These are phyloP conservation scores for Laupala kohalensis DNA, from an alignment of 1,140 invertebrate species.

Conservation along the genomic window DNA sequence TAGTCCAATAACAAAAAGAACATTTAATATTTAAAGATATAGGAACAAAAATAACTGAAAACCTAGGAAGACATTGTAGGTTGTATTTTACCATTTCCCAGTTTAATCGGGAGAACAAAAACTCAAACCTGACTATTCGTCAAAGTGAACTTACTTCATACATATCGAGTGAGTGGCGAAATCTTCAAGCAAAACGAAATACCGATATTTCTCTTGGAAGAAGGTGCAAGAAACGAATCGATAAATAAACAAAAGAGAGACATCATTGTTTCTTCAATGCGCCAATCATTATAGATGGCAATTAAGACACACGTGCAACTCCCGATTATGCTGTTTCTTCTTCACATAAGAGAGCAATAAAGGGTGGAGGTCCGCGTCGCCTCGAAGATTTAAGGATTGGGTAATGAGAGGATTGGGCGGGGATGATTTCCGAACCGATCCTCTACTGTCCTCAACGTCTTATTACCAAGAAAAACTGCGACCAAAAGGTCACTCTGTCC, in stretches of 20 bases:
- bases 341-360: too few relatives aligned
- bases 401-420: not conserved
- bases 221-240: not conserved
- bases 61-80: too few relatives aligned
- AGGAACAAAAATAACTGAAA: too few relatives aligned
- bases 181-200: not conserved
- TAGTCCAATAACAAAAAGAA: too few relatives aligned
- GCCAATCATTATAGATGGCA: not conserved
- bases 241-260: not conserved
- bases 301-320: not conserved
- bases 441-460: not conserved
- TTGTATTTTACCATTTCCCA: too few relatives aligned
- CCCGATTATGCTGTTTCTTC: not conserved
- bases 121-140: too few relatives aligned
- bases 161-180: too few relatives aligned
- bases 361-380: too few relatives aligned
- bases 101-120: too few relatives aligned
- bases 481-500: not conserved
- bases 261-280: not conserved
- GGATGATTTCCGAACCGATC: not conserved
- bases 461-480: not conserved
- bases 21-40: too few relatives aligned
- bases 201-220: not conserved
- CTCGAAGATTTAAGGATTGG: not conserved
- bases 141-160: too few relatives aligned